Evolutionary conservation across 1,140 invertebrate species (phyloP), one percentile per base, ranked within the genome.

Genomic region (Bathynomus jamesi): DNA sequence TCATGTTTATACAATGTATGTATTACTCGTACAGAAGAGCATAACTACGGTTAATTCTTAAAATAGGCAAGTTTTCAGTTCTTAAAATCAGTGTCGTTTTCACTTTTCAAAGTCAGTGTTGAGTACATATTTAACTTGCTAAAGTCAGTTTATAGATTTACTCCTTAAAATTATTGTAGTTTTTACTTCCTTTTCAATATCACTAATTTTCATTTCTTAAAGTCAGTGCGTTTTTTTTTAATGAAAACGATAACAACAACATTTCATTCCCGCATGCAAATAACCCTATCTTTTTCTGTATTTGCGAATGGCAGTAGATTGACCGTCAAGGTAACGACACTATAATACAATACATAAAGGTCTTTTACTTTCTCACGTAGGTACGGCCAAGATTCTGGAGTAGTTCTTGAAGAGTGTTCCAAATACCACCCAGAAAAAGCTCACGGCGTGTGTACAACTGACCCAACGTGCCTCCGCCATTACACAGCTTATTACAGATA

Each of bases 351-450:
- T 53, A 3, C 21, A 11, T 53, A 17, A 53, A 2, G 21, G 13
- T 53, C 1, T 2, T 53, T 53, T 53, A 53, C 32, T 53, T 53
- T 1, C 21, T 17, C 5, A 17, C 4, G n/a, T n/a, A 81, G 81
- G 70, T 82, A 83, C 74, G 80, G 73, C 5, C 71, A 75, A 32
- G 85, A 86, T 74, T 85, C 82, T 79, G 85, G 85, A 25, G 73
- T 85, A 7, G 82, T 84, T 8, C 76, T 78, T 4, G 85, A 86
- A 74, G 70, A 80, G 7, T 86, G 84, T 72, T 53, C 40, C 21
- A 53, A 53, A 53, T 53, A 53, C 40, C 13, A 53, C 21, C 40
- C 40, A 17, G 2, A 1, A 2, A 5, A 53, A 3, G 21, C 21
- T 53, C 13, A 53, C 13, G n/a, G n/a, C n/a, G 21, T 17, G 21